phyloP scores from a whole-genome alignment of 2,888 invertebrate genomes.

The Brachynemurus nebulosus region DNA sequence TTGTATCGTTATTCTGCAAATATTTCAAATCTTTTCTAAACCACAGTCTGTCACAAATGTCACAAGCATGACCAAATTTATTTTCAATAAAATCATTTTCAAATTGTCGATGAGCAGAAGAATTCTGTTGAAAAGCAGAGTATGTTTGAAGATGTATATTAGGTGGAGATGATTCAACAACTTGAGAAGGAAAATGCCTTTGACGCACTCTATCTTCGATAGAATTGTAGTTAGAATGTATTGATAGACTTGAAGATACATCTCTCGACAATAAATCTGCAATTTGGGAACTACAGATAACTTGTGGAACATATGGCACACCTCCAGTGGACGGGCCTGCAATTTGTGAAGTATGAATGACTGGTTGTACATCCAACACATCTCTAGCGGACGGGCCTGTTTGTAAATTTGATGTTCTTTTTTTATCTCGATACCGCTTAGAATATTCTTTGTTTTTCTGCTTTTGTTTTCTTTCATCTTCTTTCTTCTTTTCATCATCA shows the following conservation, averaged over 20 bases:
- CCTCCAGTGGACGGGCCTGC: slow-evolving; percentile 13
- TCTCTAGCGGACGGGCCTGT: slow-evolving; percentile 15
- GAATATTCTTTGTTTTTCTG: slow-evolving; percentile 14
- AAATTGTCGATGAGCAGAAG: not conserved
- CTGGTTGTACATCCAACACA: slow-evolving; percentile 15
- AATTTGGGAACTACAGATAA: slow-evolving; percentile 9
- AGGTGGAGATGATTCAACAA: not conserved
- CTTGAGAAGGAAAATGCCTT: slow-evolving; percentile 6
- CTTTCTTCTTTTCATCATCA: slow-evolving; percentile 8
- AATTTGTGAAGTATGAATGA: slow-evolving; percentile 17
- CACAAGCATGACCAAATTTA: slow-evolving; percentile 11
- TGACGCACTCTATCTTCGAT: slow-evolving; percentile 6
- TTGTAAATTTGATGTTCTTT: slow-evolving; percentile 12
- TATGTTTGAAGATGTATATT: not conserved
- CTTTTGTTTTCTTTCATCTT: slow-evolving; percentile 8
- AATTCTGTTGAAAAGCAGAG: not conserved
- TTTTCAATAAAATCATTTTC: not conserved
- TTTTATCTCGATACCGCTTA: slow-evolving; percentile 15
- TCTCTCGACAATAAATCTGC: slow-evolving; percentile 1
- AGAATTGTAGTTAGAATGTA: slow-evolving; percentile 6
- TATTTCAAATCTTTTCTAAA: slow-evolving; percentile 15
- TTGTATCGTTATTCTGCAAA: not conserved
- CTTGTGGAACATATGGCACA: slow-evolving; percentile 11
- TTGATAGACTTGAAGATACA: slow-evolving; percentile 2
- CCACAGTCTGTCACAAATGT: slow-evolving; percentile 18